Evolutionary conservation across 2,797 vertebrate genomes (phyloP).

Genomic region (Hybognathus amarus): DNA sequence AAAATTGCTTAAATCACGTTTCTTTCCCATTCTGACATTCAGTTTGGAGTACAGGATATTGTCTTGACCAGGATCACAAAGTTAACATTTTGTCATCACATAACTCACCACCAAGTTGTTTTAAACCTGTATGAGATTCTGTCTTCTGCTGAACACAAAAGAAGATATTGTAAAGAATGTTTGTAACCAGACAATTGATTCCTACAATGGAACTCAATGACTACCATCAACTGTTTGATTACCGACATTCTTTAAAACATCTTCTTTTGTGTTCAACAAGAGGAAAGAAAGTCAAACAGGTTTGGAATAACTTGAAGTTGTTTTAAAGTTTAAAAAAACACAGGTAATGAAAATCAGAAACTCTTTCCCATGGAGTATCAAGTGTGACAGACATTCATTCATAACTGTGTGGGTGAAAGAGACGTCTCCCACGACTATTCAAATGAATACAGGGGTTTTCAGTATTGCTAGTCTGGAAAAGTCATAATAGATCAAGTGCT

Average conservation of each 20-base stretch:
- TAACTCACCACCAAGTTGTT: neutral
- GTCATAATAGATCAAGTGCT: constrained; percentile 55
- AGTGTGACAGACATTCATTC: constrained; percentile 53
- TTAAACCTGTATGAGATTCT: neutral
- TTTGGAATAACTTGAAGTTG: neutral
- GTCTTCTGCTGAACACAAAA: neutral
- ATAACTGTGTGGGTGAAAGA: constrained; percentile 55
- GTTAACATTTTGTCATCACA: neutral
- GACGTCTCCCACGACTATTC: constrained; percentile 55
- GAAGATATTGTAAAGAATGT: neutral
- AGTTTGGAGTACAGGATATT: too few species aligned
- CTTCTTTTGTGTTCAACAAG: neutral
- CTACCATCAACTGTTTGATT: neutral
- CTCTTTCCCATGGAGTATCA: constrained; percentile 27
- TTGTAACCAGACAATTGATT: neutral
- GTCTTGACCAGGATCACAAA: neutral
- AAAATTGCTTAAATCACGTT: too few species aligned
- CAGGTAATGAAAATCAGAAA: constrained; percentile 33
- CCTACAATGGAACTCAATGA: neutral
- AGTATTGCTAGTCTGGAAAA: constrained; percentile 60
- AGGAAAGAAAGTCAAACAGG: neutral
- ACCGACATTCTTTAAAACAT: neutral
- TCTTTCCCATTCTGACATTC: too few species aligned
- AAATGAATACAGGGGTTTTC: constrained; percentile 61
- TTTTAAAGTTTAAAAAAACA: neutral